Percentiles rank a stretch among this genome's conserved stretches.
Conservation (phyloP, 2,888 invertebrate genomes). For the Julus scanicus region DNA sequence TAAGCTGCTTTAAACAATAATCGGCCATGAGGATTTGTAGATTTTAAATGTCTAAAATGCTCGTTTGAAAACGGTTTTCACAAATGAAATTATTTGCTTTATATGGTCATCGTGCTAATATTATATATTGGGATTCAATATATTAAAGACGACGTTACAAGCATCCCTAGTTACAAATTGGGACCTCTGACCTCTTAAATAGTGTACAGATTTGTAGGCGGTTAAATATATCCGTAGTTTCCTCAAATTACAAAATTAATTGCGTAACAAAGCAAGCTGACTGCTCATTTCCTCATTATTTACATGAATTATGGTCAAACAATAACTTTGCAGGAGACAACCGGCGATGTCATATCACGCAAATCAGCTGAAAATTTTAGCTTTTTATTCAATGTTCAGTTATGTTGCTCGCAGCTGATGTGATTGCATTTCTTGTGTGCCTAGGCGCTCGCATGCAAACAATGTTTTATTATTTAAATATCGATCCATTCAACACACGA, state of each 20-base stretch:
- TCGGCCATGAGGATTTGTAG: too few relatives aligned
- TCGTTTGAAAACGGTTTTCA: too few relatives aligned
- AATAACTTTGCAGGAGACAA: slow-evolving; percentile 4
- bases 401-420: slow-evolving; percentile 3
- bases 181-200: not conserved
- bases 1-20: too few relatives aligned
- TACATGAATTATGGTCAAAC: slow-evolving; percentile 10
- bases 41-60: too few relatives aligned
- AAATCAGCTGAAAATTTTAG: not conserved
- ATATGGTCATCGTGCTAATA: too few relatives aligned
- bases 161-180: too few relatives aligned
- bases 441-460: slow-evolving; percentile 11
- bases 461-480: slow-evolving; percentile 19
- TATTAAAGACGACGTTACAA: too few relatives aligned
- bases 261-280: slow-evolving; percentile 9
- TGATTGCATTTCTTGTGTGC: slow-evolving; percentile 19
- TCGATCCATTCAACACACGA: slow-evolving; percentile 8
- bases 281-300: slow-evolving; percentile 19
- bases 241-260: not conserved
- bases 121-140: too few relatives aligned
- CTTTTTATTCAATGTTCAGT: not conserved
- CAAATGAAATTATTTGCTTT: too few relatives aligned
- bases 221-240: not conserved
- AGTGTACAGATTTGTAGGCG: not conserved
- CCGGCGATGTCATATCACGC: slow-evolving; percentile 1